Evolutionary conservation across 2,888 invertebrate species (phyloP).

Genomic region (Seira ritae): DNA sequence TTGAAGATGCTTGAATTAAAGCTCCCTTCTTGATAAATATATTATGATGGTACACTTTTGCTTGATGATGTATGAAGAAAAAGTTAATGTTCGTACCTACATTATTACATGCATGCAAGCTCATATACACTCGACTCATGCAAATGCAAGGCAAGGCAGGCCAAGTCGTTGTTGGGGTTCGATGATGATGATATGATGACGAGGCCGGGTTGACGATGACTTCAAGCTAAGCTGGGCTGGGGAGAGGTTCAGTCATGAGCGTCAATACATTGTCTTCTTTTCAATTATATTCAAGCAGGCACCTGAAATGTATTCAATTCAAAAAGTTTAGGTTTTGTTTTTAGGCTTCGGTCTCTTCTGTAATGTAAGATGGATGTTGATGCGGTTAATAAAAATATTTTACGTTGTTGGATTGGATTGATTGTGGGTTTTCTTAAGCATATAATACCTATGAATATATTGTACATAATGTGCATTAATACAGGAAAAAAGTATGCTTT

Average conservation of each 20-base stretch:
- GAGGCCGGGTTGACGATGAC: slow-evolving; percentile 10
- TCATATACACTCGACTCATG: too few species aligned
- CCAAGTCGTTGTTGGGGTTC: too few species aligned
- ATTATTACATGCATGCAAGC: too few species aligned
- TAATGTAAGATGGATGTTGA: too few species aligned
- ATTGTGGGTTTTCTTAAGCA: slow-evolving; percentile 24
- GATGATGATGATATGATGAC: neutral
- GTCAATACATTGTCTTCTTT: neutral
- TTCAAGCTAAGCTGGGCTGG: too few species aligned
- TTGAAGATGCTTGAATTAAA: neutral
- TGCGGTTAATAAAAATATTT: too few species aligned
- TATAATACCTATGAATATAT: slow-evolving; percentile 6
- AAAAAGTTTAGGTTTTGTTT: too few species aligned
- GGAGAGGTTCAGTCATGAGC: slow-evolving; percentile 1
- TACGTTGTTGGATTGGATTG: slow-evolving; percentile 24
- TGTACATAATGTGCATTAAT: too few species aligned
- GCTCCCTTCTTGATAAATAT: slow-evolving; percentile 12
- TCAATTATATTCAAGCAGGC: too few species aligned
- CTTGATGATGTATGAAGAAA: slow-evolving; percentile 18
- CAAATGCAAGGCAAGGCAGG: too few species aligned
- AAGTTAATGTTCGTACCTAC: neutral
- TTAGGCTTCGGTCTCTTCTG: too few species aligned
- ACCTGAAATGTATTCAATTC: slow-evolving; percentile 7
- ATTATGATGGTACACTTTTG: neutral
- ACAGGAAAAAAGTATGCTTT: too few species aligned